Evolutionary conservation across 2,888 invertebrate species (phyloP).

Genomic region (Erynnis tages): DNA sequence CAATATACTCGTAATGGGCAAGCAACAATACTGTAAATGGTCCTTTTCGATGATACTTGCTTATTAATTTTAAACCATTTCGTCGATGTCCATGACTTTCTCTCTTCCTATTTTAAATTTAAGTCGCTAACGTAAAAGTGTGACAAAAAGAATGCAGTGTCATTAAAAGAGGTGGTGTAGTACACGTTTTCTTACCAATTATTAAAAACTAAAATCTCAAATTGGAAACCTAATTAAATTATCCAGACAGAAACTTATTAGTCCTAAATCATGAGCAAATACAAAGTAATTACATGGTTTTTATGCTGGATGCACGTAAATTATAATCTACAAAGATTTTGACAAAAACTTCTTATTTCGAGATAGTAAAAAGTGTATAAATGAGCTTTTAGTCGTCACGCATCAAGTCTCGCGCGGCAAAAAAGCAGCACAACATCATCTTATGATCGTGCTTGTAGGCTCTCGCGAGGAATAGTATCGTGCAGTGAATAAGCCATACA

Average conservation of each 20-base stretch:
- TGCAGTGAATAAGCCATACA: neutral
- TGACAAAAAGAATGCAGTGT: too few relatives aligned
- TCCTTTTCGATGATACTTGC: constrained; percentile 47
- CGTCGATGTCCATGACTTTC: too few relatives aligned
- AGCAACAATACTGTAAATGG: constrained; percentile 47
- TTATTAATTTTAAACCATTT: too few relatives aligned
- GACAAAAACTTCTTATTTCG: constrained; percentile 15
- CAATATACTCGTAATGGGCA: constrained; percentile 45
- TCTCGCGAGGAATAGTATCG: too few relatives aligned
- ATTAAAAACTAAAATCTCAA: too few relatives aligned
- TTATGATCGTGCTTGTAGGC: constrained; percentile 37
- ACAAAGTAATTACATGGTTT: constrained; percentile 21
- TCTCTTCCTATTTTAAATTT: too few relatives aligned
- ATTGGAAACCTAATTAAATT: neutral
- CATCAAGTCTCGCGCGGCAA: constrained; percentile 56
- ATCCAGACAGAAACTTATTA: constrained; percentile 8
- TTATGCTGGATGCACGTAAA: constrained; percentile 26
- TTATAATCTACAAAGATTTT: constrained; percentile 27
- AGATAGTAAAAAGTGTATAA: constrained; percentile 63
- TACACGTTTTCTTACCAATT: too few relatives aligned
- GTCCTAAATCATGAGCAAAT: constrained; percentile 18
- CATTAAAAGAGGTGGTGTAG: too few relatives aligned
- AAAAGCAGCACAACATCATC: constrained; percentile 65
- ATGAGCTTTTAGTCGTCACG: constrained; percentile 77
- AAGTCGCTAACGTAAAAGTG: too few relatives aligned